Evolutionary conservation across 1,140 invertebrate genomes (phyloP).

Genomic region (Diachasmimorpha longicaudata): DNA sequence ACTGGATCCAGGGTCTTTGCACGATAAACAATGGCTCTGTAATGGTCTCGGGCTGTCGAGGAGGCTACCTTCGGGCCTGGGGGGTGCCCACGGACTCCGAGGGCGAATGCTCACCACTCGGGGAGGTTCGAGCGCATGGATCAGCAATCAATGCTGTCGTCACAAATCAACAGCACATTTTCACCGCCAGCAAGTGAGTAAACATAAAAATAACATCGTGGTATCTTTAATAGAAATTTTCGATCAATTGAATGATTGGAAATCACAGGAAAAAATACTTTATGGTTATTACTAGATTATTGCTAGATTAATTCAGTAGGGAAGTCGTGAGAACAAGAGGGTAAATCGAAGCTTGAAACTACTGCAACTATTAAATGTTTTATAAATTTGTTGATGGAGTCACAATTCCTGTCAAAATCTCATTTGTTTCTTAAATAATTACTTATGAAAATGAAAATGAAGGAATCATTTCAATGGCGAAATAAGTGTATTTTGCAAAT

Average conservation of each 20-base stretch:
- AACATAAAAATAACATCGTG: constrained; percentile 9
- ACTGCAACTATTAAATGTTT: too few species aligned
- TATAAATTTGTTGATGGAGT: too few species aligned
- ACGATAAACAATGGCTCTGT: constrained; percentile 69
- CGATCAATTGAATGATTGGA: background rate
- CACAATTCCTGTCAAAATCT: too few species aligned
- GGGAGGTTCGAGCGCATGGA: constrained; percentile 76
- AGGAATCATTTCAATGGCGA: too few species aligned
- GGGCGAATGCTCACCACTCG: constrained; percentile 67
- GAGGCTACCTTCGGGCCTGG: constrained; percentile 72
- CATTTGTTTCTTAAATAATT: too few species aligned
- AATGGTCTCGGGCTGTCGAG: constrained; percentile 79
- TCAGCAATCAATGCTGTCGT: constrained; percentile 79
- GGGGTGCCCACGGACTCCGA: constrained; percentile 52
- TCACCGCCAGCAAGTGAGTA: constrained; percentile 78
- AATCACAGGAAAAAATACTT: background rate
- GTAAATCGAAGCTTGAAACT: too few species aligned
- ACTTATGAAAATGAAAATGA: too few species aligned
- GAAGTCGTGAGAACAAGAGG: background rate
- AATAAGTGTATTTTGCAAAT: too few species aligned
- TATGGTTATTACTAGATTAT: background rate
- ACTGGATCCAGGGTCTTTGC: constrained; percentile 84
- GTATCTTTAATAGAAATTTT: background rate
- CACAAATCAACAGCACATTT: constrained; percentile 75
- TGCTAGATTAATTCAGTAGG: background rate